Percentiles rank a stretch among this genome's conserved stretches.
Conservation (phyloP, 2,113 vertebrate species). For the Hippocampus mohnikei region DNA sequence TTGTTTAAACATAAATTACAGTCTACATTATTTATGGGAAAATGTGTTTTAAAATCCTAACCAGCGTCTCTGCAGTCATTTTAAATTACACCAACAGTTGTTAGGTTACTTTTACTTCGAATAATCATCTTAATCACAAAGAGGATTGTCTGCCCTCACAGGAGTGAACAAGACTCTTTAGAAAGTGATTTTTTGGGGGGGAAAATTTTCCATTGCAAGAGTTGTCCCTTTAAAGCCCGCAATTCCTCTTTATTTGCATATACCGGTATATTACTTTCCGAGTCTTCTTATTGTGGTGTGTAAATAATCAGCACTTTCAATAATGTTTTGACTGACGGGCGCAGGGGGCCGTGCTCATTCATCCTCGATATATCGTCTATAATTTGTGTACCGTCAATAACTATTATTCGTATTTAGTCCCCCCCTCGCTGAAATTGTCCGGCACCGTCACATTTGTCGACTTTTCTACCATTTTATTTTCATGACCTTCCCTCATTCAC, state of each 20-base stretch:
- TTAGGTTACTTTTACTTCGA: not conserved
- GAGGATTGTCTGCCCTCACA: not conserved
- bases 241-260: not conserved
- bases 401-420: constrained; percentile 10
- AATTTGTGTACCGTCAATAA: constrained; percentile 1
- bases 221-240: not conserved
- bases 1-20: no score
- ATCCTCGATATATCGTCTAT: constrained; percentile 12
- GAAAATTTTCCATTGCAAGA: not conserved
- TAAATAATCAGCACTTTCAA: constrained; percentile 5
- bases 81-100: not conserved
- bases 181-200: not conserved
- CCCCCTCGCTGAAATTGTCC: constrained; percentile 9
- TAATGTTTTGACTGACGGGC: constrained; percentile 1
- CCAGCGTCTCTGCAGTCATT: not conserved
- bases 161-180: not conserved
- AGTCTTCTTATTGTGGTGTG: not conserved
- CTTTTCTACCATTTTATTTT: constrained; percentile 10
- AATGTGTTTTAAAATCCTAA: not conserved
- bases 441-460: constrained; percentile 3
- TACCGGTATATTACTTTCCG: constrained; percentile 10
- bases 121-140: constrained; percentile 14
- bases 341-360: not conserved
- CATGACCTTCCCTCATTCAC: constrained; percentile 16
- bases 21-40: not conserved